A percentile compares a stretch with the other conserved stretches of the same genome.
Conservation (phyloP, 30 jellyfish, hydroid and myxozoan species). For the Turritopsis rubra region DNA sequence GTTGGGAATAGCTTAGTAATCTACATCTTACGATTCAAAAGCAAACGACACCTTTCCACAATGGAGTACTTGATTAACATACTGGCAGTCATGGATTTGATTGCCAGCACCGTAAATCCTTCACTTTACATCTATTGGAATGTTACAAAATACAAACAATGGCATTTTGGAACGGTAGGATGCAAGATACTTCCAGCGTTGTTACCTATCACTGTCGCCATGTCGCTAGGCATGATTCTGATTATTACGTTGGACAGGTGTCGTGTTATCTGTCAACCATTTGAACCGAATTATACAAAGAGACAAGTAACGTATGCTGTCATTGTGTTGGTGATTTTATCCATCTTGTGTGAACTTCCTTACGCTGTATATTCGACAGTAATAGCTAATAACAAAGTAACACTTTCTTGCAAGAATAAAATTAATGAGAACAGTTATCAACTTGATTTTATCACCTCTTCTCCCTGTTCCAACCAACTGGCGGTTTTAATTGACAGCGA, state of each 20-base stretch:
- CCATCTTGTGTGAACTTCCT: constrained; percentile 38
- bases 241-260: constrained; percentile 54
- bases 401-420: neutral
- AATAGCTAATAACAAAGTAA: neutral
- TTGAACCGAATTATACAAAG: constrained; percentile 23
- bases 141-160: constrained; percentile 24
- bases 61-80: constrained; percentile 40
- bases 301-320: constrained; percentile 28
- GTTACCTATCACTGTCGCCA: constrained; percentile 36
- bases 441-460: neutral
- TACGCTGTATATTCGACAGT: constrained; percentile 13
- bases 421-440: neutral
- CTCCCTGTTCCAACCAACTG: neutral
- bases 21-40: constrained; percentile 32
- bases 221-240: constrained; percentile 44
- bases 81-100: constrained; percentile 50
- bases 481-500: neutral
- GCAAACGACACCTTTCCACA: constrained; percentile 24
- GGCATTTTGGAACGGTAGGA: constrained; percentile 67
- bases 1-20: constrained; percentile 52
- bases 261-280: constrained; percentile 67
- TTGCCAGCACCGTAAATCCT: constrained; percentile 55
- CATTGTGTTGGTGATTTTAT: constrained; percentile 2
- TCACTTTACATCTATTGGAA: constrained; percentile 44
- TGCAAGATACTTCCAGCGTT: constrained; percentile 52